Evolutionary conservation across 2,797 vertebrate genomes (phyloP).

Genomic region (Sebastes kiyomatsui): DNA sequence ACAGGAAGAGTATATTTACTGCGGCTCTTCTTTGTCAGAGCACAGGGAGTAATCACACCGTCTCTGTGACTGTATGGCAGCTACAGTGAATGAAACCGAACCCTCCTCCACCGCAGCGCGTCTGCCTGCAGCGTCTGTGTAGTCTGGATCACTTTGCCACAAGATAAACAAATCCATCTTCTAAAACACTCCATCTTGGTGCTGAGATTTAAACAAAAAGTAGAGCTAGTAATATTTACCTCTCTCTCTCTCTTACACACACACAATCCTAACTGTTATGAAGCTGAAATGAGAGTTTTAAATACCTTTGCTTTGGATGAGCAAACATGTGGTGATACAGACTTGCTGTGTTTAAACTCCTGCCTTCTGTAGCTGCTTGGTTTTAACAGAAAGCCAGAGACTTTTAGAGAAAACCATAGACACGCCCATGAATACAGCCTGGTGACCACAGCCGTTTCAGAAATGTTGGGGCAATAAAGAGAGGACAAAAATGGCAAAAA

Average conservation of each 20-base stretch:
- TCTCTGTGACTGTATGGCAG: neutral
- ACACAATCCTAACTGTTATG: neutral
- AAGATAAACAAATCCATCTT: conserved; percentile 4
- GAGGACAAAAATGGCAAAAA: neutral
- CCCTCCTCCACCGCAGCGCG: neutral
- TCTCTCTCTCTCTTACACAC: neutral
- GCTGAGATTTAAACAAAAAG: neutral
- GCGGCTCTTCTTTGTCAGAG: neutral
- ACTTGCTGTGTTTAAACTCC: neutral
- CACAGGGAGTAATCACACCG: neutral
- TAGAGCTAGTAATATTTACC: neutral
- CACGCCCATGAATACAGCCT: conserved; percentile 21
- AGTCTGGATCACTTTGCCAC: neutral
- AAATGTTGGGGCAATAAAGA: neutral
- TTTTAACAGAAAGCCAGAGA: conserved; percentile 8
- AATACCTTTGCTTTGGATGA: conserved; percentile 29
- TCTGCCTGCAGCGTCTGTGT: conserved; percentile 5
- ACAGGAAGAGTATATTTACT: neutral
- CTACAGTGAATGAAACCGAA: neutral
- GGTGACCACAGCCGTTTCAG: conserved; percentile 24
- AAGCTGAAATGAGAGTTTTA: conserved; percentile 13
- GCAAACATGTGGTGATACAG: neutral
- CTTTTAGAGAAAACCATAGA: conserved; percentile 3
- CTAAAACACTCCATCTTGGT: neutral
- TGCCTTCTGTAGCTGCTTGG: neutral